These are phyloP conservation scores for Marmota flaviventris DNA, from an alignment of 2,113 vertebrate genomes.

Conservation along the genomic window DNA sequence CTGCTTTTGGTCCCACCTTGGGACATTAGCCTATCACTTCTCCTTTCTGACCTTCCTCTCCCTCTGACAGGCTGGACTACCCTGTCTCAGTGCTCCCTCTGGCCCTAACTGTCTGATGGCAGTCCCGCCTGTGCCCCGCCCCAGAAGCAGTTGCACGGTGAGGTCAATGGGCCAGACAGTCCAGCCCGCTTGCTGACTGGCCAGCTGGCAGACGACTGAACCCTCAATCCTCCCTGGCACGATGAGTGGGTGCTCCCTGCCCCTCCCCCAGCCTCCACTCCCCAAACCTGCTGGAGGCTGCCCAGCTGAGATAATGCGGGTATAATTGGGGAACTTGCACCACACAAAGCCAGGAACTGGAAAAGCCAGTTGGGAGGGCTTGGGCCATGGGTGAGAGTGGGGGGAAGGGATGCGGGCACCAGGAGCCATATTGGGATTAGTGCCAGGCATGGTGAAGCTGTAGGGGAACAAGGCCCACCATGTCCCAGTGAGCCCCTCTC, in stretches of 20 bases:
- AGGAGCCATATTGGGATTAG: background rate
- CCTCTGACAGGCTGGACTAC: background rate
- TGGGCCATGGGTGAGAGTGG: conserved; percentile 47
- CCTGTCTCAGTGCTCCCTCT: background rate
- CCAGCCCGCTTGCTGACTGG: conserved; percentile 44
- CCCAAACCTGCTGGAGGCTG: conserved; percentile 45
- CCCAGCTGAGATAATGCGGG: conserved; percentile 84
- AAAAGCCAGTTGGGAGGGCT: conserved; percentile 86
- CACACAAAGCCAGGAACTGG: conserved; percentile 84
- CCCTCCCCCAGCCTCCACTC: background rate
- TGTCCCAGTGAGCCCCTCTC: background rate
- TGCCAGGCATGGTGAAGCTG: background rate
- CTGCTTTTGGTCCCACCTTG: background rate
- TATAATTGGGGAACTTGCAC: conserved; percentile 84
- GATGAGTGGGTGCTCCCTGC: conserved; percentile 28
- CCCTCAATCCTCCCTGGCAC: background rate
- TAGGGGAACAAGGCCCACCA: background rate
- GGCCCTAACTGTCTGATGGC: background rate
- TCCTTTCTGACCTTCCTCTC: background rate
- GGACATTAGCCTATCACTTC: too few species aligned
- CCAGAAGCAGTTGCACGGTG: background rate
- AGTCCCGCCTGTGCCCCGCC: background rate
- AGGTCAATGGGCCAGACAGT: conserved; percentile 66
- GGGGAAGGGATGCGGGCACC: conserved; percentile 30
- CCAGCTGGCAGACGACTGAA: background rate